These are phyloP conservation scores for Muscina levida DNA, from an alignment of 2,888 invertebrate genomes.

Conservation along the genomic window DNA sequence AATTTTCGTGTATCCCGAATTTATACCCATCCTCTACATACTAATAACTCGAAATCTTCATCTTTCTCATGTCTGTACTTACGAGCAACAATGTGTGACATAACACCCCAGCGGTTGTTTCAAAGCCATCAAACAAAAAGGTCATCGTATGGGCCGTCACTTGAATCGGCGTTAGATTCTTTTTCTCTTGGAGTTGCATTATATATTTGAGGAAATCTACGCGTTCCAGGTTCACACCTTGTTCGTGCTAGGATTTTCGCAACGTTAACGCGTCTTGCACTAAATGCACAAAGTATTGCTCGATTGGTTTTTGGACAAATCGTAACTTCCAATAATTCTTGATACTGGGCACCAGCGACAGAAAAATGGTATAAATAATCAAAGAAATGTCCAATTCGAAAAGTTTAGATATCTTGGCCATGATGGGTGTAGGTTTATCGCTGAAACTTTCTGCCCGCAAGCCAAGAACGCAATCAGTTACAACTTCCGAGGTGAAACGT, in stretches of 20 bases:
- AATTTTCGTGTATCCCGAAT: no score
- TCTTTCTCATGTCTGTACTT: slow-evolving; percentile 13
- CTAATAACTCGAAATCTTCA: not conserved
- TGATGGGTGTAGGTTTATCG: slow-evolving; percentile 74
- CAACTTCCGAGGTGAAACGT: slow-evolving; percentile 79
- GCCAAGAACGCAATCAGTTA: slow-evolving; percentile 80
- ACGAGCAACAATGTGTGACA: slow-evolving; percentile 72
- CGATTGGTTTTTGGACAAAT: slow-evolving; percentile 82
- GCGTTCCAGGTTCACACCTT: slow-evolving; percentile 69
- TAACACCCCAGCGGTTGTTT: slow-evolving; percentile 75
- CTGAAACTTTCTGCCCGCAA: slow-evolving; percentile 79
- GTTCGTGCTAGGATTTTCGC: slow-evolving; percentile 65
- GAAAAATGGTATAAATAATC: slow-evolving; percentile 67
- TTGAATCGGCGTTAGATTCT: slow-evolving; percentile 67
- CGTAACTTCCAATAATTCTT: slow-evolving; percentile 68
- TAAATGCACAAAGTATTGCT: slow-evolving; percentile 71
- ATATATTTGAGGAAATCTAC: slow-evolving; percentile 77
- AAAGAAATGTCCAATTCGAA: slow-evolving; percentile 71
- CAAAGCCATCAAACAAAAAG: slow-evolving; percentile 78
- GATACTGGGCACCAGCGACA: slow-evolving; percentile 72
- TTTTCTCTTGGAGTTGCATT: slow-evolving; percentile 73
- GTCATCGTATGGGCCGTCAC: slow-evolving; percentile 75
- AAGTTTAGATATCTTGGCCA: slow-evolving; percentile 72
- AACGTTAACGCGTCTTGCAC: slow-evolving; percentile 72
- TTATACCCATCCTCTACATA: not conserved